These are phyloP conservation scores for Aythya baeri DNA, from an alignment of 2,113 vertebrate species.

Conservation along the genomic window DNA sequence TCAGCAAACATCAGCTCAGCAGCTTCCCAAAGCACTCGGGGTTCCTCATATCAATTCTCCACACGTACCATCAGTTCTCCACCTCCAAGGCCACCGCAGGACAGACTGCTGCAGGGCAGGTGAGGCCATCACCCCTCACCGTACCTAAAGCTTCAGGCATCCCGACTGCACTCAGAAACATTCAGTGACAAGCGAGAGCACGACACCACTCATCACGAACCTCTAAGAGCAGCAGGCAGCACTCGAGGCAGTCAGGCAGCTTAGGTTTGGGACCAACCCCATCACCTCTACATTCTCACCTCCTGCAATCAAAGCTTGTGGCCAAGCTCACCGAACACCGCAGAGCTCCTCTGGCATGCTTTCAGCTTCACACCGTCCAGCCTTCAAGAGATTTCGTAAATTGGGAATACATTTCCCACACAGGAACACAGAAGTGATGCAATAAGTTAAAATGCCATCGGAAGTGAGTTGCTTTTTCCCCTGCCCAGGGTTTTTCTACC, in stretches of 20 bases:
- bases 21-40: neutral
- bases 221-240: neutral
- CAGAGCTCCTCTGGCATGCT: too few species aligned
- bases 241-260: neutral
- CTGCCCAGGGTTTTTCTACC: neutral
- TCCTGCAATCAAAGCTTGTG: rapidly evolving
- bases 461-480: neutral
- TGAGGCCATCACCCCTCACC: neutral
- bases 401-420: too few species aligned
- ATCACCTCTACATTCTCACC: neutral
- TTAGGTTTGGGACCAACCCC: neutral
- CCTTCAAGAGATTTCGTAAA: neutral
- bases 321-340: neutral
- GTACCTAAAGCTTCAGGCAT: neutral
- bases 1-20: neutral
- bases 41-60: neutral
- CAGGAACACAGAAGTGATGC: too few species aligned
- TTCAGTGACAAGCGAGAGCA: neutral
- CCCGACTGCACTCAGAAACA: neutral
- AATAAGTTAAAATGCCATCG: neutral
- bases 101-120: neutral
- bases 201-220: neutral
- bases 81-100: neutral
- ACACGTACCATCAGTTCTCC: neutral
- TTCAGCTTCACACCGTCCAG: neutral